phyloP scores from a whole-genome alignment of 2,797 vertebrate species.

The Pelochelys cantorii region DNA sequence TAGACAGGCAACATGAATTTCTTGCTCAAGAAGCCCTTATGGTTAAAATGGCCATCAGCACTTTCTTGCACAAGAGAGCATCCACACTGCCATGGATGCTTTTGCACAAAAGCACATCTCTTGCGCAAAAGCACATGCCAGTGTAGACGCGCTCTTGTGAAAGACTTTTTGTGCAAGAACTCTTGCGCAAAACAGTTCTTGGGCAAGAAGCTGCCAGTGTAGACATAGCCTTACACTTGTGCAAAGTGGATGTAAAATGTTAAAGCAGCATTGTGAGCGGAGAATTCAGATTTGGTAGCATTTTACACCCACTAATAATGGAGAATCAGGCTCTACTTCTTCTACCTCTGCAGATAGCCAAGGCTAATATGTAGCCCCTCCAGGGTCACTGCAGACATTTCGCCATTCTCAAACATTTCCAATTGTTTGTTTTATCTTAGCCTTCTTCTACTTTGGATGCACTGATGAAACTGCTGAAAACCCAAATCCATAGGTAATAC shows the following conservation, averaged over 20 bases:
- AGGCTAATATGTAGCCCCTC: neutral
- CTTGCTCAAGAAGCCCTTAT: too few species aligned
- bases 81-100: too few species aligned
- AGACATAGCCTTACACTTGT: neutral
- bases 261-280: neutral
- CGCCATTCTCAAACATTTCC: neutral
- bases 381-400: constrained; percentile 21
- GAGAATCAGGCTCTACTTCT: constrained; percentile 5
- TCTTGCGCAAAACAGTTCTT: too few species aligned
- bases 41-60: too few species aligned
- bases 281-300: constrained; percentile 6
- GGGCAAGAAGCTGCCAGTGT: too few species aligned
- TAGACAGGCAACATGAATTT: too few species aligned
- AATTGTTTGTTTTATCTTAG: constrained; percentile 36
- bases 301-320: neutral
- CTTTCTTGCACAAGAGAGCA: too few species aligned
- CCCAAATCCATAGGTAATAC: neutral
- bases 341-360: neutral
- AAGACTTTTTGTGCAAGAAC: too few species aligned
- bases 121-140: too few species aligned
- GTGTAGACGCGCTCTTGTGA: too few species aligned
- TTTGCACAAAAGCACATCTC: too few species aligned
- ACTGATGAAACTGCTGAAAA: constrained; percentile 33
- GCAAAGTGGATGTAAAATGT: constrained; percentile 24
- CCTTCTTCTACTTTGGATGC: neutral